Conservation (phyloP, 2,113 vertebrate species). For the Tinamus guttatus region DNA sequence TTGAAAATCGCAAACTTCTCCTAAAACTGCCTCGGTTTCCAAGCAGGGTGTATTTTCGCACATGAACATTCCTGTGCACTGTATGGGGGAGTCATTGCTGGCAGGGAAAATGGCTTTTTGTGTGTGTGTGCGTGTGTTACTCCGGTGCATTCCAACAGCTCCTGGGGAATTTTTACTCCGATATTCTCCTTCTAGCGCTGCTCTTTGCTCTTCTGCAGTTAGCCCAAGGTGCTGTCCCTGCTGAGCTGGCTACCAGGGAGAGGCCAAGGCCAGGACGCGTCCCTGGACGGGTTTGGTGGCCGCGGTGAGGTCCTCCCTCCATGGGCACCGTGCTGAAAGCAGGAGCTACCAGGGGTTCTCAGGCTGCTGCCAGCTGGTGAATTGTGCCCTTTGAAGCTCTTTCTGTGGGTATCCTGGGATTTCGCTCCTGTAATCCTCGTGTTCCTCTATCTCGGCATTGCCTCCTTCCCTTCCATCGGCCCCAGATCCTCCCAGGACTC, state of each 20-base stretch:
- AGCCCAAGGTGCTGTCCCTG: background rate
- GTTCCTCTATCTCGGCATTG: background rate
- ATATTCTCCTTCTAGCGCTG: background rate
- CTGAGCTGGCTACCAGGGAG: background rate
- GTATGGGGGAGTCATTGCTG: background rate
- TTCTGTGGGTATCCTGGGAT: background rate
- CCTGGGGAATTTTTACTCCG: background rate
- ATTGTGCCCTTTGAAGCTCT: too few relatives aligned
- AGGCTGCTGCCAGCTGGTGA: too few relatives aligned
- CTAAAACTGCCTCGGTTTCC: background rate
- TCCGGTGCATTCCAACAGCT: background rate
- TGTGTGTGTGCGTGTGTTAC: background rate
- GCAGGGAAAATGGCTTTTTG: background rate
- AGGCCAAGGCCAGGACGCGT: background rate
- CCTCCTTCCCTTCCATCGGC: too few relatives aligned
- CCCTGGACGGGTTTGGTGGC: background rate
- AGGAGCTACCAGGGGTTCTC: background rate
- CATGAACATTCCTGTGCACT: background rate
- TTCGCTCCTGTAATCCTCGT: too few relatives aligned
- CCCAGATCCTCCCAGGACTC: background rate
- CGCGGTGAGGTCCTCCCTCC: background rate
- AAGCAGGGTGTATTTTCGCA: background rate
- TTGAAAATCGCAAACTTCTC: background rate
- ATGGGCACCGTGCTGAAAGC: fast-evolving
- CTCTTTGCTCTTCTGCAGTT: background rate